Percentiles rank a stretch among this genome's conserved stretches.
phyloP scores from a whole-genome alignment of 2,888 invertebrate species.

The Acrobasis repandana region DNA sequence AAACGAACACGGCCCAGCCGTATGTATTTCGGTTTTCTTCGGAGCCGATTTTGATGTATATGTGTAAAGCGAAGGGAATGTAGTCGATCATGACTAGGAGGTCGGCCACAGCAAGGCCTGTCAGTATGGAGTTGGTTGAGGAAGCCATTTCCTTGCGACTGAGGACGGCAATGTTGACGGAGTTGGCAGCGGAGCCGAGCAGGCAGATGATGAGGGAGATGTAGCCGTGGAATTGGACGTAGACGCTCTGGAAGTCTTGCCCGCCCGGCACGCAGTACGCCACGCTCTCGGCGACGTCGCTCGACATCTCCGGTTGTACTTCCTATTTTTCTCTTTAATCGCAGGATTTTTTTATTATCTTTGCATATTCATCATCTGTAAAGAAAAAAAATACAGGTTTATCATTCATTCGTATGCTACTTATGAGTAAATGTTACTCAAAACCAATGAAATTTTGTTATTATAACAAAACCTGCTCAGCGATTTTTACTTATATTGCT shows the following conservation, averaged over 20 bases:
- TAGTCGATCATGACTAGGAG: constrained; percentile 96
- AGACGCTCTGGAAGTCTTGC: constrained; percentile 83
- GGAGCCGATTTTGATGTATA: constrained; percentile 84
- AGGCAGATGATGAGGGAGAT: constrained; percentile 93
- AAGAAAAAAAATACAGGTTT: background rate
- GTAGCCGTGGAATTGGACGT: constrained; percentile 91
- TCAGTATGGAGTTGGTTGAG: constrained; percentile 96
- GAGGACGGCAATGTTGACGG: constrained; percentile 94
- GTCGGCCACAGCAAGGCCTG: constrained; percentile 95
- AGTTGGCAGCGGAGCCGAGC: constrained; percentile 94
- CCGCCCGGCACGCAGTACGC: constrained; percentile 82
- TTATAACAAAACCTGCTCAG: background rate
- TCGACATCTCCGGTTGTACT: constrained; percentile 39
- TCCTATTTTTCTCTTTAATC: background rate
- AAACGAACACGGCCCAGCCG: constrained; percentile 91
- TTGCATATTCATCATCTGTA: constrained; percentile 25
- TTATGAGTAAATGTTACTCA: background rate
- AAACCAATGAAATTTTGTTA: background rate
- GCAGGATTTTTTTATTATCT: constrained; percentile 18
- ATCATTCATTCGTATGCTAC: background rate
- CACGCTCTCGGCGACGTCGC: constrained; percentile 38
- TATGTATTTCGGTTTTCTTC: constrained; percentile 81
- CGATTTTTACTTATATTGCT: constrained; percentile 1
- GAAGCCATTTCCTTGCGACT: constrained; percentile 95
- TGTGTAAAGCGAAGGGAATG: constrained; percentile 93